Conservation (phyloP, 2,113 vertebrate species). For the Anoplopoma fimbria region DNA sequence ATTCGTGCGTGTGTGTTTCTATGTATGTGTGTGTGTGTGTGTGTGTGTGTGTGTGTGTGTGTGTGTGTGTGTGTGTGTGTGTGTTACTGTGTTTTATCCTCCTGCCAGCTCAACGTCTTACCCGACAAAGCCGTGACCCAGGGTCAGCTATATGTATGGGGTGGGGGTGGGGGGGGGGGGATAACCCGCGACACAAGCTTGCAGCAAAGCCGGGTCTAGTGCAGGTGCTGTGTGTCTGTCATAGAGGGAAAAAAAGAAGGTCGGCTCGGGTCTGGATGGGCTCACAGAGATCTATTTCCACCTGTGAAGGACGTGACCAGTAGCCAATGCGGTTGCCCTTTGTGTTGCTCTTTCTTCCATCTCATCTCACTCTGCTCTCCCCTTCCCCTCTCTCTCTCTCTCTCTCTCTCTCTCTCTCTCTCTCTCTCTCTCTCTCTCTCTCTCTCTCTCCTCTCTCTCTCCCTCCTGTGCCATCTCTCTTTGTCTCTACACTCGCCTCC, state of each 20-base stretch:
- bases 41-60: conserved; percentile 5
- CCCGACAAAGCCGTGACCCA: conserved; percentile 75
- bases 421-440: conserved; percentile 34
- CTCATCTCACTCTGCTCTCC: conserved; percentile 27
- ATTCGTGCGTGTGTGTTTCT: conserved; percentile 28
- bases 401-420: conserved; percentile 55
- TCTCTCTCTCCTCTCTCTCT: conserved; percentile 17
- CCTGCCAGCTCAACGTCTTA: conserved; percentile 75
- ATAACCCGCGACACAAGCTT: conserved; percentile 55
- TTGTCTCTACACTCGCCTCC: conserved; percentile 49
- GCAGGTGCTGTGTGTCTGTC: conserved; percentile 59
- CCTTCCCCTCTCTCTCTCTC: conserved; percentile 37
- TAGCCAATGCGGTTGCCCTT: conserved; percentile 65
- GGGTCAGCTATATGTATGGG: conserved; percentile 67
- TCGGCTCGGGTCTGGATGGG: conserved; percentile 60
- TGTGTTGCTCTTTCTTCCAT: conserved; percentile 50
- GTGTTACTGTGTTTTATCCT: conserved; percentile 71
- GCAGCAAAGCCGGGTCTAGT: conserved; percentile 51
- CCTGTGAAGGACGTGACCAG: conserved; percentile 71
- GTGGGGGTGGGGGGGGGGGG: no score
- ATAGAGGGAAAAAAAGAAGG: conserved; percentile 48
- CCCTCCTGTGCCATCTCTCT: conserved; percentile 46
- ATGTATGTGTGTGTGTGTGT: conserved; percentile 23
- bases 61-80: conserved; percentile 32
- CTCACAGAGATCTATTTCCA: conserved; percentile 76